Base-by-base conservation (phyloP, 2,888 invertebrate genomes). In the Trissolcus japonicus region DNA sequence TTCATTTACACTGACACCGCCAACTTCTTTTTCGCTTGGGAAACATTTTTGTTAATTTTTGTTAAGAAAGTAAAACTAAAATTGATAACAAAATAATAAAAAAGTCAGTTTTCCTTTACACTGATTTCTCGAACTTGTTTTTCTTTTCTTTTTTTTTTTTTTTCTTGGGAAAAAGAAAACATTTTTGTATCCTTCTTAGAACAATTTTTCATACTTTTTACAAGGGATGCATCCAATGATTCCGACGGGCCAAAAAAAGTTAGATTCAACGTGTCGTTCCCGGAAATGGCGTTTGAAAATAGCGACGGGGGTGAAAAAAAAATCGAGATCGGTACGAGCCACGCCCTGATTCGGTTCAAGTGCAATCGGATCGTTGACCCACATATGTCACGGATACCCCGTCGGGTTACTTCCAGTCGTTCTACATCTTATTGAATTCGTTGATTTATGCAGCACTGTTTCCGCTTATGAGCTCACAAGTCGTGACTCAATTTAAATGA, bases 351-450 rank as follows among this genome's bases (percentile, higher is more conserved):
- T 62, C 75, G 76, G 76, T 78, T 77, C 68, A 66, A 80, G 76
- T 73, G 76, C 78, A 80, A 74, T 80, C 68, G 61, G 76, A 78
- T 79, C 79, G 78, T 74, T 78, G 78, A 78, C 80, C 80, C 80
- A 80, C 74, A 80, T 80, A 69, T 78, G 80, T 80, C 78, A 76
- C 72, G 66, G 65, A 75, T 78, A 78, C 75, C 74, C 65, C 68
- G 57, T 74, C 53, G 62, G 50, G 76, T 78, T 73, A 71, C 72
- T 74, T 72, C 65, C 76, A 76, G 75, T 62, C 71, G 76, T 73
- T 77, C 76, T 76, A 80, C 76, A 77, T 76, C 80, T 78, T 80
- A 80, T 80, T 80, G 76, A 77, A 78, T 75, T 73, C 77, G 67
- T 75, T 80, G 78, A 80, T 79, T 77, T 79, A 77, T 73, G 71